These are phyloP conservation scores for Grammatotria lemairii DNA, from an alignment of 2,113 vertebrate species.

Conservation along the genomic window DNA sequence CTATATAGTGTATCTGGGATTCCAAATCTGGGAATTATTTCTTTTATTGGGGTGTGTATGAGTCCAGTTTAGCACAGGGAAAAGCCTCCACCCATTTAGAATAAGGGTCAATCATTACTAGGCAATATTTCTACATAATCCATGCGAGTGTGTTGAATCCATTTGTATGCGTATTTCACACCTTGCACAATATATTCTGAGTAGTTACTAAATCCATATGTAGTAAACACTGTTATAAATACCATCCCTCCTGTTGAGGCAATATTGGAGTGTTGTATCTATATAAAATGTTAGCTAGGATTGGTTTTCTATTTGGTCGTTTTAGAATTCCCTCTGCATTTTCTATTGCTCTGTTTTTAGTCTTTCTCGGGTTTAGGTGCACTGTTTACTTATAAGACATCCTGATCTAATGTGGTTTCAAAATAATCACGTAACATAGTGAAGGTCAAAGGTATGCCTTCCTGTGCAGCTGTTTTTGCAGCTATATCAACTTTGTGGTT, in stretches of 20 bases:
- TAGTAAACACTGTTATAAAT: not conserved
- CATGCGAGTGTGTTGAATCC: not conserved
- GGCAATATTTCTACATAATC: not conserved
- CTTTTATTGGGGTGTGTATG: not conserved
- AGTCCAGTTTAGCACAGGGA: not conserved
- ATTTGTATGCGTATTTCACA: not conserved
- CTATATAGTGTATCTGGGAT: not conserved
- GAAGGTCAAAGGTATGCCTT: not conserved
- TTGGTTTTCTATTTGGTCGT: not conserved
- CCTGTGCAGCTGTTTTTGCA: not conserved
- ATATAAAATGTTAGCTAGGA: not conserved
- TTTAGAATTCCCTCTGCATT: not conserved
- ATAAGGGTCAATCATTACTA: not conserved
- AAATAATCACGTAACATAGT: not conserved
- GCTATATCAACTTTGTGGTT: not conserved
- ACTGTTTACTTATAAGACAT: no score
- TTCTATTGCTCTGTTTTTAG: not conserved
- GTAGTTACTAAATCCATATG: not conserved
- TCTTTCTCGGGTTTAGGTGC: not conserved
- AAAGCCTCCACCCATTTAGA: not conserved
- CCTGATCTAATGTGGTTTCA: not conserved
- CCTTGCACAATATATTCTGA: not conserved
- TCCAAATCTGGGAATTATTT: not conserved
- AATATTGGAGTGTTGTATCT: not conserved
- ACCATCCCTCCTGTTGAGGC: not conserved